phyloP scores from a whole-genome alignment of 2,888 invertebrate genomes.

The Sisyra nigra region DNA sequence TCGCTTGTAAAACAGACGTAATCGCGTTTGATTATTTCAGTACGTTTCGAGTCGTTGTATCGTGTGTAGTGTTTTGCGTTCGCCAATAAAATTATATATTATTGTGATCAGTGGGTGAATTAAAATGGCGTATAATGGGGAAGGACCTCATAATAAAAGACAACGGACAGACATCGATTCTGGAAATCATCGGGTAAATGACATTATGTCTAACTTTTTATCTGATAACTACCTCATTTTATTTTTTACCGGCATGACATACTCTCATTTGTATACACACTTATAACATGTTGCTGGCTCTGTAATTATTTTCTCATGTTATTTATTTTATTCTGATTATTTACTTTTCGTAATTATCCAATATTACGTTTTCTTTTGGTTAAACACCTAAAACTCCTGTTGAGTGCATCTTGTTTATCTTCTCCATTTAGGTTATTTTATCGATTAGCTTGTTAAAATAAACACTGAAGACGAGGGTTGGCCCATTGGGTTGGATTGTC shows the following conservation, averaged over 20 bases:
- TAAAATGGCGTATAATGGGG: slow-evolving; percentile 57
- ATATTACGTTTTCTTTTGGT: no score
- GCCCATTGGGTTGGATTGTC: no score
- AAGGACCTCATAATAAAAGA: slow-evolving; percentile 34
- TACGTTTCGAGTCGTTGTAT: slow-evolving; percentile 21
- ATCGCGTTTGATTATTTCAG: slow-evolving; percentile 33
- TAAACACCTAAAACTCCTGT: no score
- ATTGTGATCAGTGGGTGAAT: slow-evolving; percentile 32
- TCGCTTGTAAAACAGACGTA: slow-evolving; percentile 37
- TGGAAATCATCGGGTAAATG: slow-evolving; percentile 29
- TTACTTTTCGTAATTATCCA: no score
- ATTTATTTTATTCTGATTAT: no score
- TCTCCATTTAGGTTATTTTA: no score
- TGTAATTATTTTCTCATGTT: no score
- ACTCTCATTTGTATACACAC: background rate
- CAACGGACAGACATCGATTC: slow-evolving; percentile 29
- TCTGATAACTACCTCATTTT: background rate
- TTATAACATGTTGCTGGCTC: no score
- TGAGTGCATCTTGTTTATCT: no score
- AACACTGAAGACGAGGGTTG: no score
- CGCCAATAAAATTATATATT: slow-evolving; percentile 4
- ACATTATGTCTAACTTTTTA: background rate
- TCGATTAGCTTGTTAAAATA: no score
- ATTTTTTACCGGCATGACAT: background rate
- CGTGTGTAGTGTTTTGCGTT: slow-evolving; percentile 22